These are phyloP conservation scores for Lytechinus variegatus DNA, from an alignment of 35 echinoderm and acorn worm species.

Conservation along the genomic window DNA sequence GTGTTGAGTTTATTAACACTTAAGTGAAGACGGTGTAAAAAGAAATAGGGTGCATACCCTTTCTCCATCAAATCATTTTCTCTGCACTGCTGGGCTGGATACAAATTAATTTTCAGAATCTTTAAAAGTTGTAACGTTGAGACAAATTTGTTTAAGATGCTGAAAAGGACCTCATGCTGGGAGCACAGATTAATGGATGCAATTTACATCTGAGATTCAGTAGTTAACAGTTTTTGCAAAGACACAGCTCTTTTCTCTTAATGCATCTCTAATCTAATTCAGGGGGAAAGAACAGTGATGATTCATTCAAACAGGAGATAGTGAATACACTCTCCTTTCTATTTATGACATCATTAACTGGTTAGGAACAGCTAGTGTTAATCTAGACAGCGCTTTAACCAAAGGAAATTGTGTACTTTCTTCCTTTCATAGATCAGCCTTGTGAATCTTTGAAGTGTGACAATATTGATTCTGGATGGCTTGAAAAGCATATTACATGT, in stretches of 20 bases:
- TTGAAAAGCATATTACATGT: background rate
- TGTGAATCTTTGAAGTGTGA: conserved; percentile 1
- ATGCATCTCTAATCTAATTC: background rate
- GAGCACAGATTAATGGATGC: background rate
- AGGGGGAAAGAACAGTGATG: background rate
- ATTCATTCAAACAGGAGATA: background rate
- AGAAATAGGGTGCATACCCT: background rate
- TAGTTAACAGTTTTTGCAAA: background rate
- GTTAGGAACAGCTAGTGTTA: background rate
- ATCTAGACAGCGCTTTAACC: background rate
- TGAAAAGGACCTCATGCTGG: background rate
- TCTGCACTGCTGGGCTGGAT: background rate
- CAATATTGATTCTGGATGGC: conserved; percentile 1
- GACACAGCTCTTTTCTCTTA: background rate
- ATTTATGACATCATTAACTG: background rate
- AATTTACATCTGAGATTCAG: background rate
- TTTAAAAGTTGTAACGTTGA: background rate
- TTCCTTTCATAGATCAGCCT: background rate
- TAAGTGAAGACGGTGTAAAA: background rate
- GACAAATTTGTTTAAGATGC: background rate
- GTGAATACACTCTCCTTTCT: background rate
- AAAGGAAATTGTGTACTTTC: background rate
- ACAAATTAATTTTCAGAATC: background rate
- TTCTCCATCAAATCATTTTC: too few relatives aligned
- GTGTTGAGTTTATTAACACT: conserved; percentile 12